Conservation (phyloP, 2,113 vertebrate genomes). For the Pleuronectes platessa region DNA sequence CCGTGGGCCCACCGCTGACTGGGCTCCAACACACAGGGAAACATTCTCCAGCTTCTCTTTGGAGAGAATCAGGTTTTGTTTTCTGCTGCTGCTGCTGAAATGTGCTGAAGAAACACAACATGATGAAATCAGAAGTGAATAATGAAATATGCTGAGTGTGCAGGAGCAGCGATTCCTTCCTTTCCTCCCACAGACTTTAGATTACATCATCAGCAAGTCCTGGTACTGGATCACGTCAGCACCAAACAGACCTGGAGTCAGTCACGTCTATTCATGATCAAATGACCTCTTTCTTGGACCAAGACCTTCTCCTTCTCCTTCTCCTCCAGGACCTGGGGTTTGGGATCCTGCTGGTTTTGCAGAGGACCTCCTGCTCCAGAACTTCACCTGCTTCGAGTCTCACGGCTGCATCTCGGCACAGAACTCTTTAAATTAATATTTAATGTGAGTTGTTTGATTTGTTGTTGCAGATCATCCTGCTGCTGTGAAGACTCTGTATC, state of each 20-base stretch:
- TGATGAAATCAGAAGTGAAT: constrained; percentile 62
- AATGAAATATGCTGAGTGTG: constrained; percentile 49
- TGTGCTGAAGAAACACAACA: constrained; percentile 47
- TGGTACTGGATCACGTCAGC: constrained; percentile 31
- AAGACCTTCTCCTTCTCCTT: no score
- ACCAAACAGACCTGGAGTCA: neutral
- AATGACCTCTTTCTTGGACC: neutral
- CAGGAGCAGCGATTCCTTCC: constrained; percentile 22
- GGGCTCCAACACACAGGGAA: constrained; percentile 8
- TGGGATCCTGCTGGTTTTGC: no score
- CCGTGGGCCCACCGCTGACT: neutral
- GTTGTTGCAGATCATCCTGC: no score
- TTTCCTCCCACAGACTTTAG: constrained; percentile 25
- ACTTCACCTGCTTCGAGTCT: no score
- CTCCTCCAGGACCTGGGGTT: no score
- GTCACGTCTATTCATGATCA: constrained; percentile 23
- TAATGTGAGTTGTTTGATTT: no score
- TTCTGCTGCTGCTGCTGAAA: constrained; percentile 12
- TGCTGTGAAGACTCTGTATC: no score
- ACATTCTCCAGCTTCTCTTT: neutral
- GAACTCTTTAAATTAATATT: no score
- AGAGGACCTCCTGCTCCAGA: no score
- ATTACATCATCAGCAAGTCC: constrained; percentile 65
- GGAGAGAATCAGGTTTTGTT: constrained; percentile 9
- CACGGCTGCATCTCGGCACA: no score